These are phyloP conservation scores for Slavum lentiscoides DNA, from an alignment of 2,888 invertebrate genomes.

Conservation along the genomic window DNA sequence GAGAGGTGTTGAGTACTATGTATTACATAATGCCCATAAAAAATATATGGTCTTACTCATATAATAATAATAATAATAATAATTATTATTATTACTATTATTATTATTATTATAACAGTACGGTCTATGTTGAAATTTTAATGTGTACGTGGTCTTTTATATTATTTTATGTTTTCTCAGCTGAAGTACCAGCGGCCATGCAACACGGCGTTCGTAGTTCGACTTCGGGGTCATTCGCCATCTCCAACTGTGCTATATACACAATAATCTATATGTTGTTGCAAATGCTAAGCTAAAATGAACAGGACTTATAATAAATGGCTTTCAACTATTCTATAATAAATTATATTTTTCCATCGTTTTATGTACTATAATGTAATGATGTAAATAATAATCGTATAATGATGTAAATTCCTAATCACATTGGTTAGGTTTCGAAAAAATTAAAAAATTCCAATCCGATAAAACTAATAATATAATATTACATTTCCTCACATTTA, in stretches of 20 bases:
- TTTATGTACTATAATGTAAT: neutral
- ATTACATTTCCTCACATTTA: too few relatives aligned
- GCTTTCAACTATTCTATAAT: neutral
- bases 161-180: slow-evolving; percentile 60
- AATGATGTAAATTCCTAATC: too few relatives aligned
- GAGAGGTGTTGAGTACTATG: slow-evolving; percentile 21
- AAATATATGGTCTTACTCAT: neutral
- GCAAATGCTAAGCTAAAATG: slow-evolving; percentile 49
- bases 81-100: too few relatives aligned
- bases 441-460: too few relatives aligned
- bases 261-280: slow-evolving; percentile 42
- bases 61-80: slow-evolving; percentile 15
- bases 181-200: slow-evolving; percentile 78
- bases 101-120: too few relatives aligned
- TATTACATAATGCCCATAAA: neutral
- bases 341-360: slow-evolving; percentile 1
- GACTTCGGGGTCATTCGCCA: slow-evolving; percentile 48
- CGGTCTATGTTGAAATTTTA: slow-evolving; percentile 7
- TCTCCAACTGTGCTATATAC: slow-evolving; percentile 45
- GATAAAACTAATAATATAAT: too few relatives aligned
- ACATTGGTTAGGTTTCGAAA: too few relatives aligned
- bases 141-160: neutral
- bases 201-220: slow-evolving; percentile 67
- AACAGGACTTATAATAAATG: slow-evolving; percentile 8
- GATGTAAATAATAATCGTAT: neutral